phyloP scores from a whole-genome alignment of 1,140 invertebrate genomes.

The Carposina sasakii region DNA sequence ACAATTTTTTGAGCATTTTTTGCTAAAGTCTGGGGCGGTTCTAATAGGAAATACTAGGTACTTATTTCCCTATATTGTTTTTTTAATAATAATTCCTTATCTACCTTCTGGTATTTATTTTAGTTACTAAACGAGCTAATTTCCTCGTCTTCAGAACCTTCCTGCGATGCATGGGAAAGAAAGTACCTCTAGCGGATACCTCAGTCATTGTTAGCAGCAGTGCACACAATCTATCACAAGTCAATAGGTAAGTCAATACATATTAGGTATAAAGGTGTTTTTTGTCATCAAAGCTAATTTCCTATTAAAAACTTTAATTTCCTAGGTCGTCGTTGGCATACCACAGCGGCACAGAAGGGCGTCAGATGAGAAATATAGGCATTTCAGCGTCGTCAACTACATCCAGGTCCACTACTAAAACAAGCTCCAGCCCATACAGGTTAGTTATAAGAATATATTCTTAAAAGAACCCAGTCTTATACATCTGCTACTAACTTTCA shows the following conservation, averaged over 20 bases:
- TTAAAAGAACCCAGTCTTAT: too few species aligned
- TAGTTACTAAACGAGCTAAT: too few species aligned
- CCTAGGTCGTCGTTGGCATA: conserved; percentile 87
- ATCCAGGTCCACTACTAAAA: conserved; percentile 94
- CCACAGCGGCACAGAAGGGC: conserved; percentile 75
- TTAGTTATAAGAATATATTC: too few species aligned
- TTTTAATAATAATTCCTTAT: too few species aligned
- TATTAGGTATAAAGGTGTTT: too few species aligned
- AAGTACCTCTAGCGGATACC: conserved; percentile 85
- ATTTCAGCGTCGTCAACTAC: conserved; percentile 97
- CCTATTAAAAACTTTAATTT: not conserved
- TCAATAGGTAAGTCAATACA: conserved; percentile 71
- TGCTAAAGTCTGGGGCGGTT: too few species aligned
- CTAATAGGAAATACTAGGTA: too few species aligned
- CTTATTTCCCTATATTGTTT: too few species aligned
- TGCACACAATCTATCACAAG: conserved; percentile 79
- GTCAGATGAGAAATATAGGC: conserved; percentile 83
- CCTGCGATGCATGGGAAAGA: conserved; percentile 85
- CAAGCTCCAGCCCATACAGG: conserved; percentile 92
- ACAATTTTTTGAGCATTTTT: too few species aligned
- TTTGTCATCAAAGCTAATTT: too few species aligned
- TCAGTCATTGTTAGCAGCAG: conserved; percentile 81
- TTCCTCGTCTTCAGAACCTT: conserved; percentile 77
- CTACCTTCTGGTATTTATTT: too few species aligned
- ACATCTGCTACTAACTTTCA: too few species aligned